These are phyloP conservation scores for Gymnocypris eckloni DNA, from an alignment of 2,797 vertebrate genomes.

Conservation along the genomic window DNA sequence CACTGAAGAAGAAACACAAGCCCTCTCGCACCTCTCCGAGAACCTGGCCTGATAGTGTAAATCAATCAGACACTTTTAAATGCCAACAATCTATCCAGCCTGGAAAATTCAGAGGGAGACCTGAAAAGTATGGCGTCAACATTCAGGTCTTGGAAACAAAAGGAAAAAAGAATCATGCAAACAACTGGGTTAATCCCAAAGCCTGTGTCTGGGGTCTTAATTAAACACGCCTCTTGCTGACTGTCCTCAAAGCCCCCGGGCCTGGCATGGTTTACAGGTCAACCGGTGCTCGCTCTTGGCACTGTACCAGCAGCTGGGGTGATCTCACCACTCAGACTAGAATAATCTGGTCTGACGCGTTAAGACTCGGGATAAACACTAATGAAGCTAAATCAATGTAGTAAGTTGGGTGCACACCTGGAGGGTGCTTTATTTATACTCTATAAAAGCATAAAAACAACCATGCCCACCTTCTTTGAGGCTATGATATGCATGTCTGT, in stretches of 20 bases:
- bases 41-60: constrained; percentile 49
- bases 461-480: constrained; percentile 81
- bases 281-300: constrained; percentile 40
- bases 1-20: constrained; percentile 54
- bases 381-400: neutral
- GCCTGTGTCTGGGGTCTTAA: constrained; percentile 67
- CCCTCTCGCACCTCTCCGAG: constrained; percentile 33
- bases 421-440: neutral
- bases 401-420: neutral
- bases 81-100: constrained; percentile 1
- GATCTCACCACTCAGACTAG: constrained; percentile 60
- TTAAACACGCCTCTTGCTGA: constrained; percentile 69
- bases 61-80: constrained; percentile 53
- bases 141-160: neutral
- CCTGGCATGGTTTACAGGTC: constrained; percentile 49
- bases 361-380: neutral
- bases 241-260: constrained; percentile 63
- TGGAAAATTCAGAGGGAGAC: constrained; percentile 22
- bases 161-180: constrained; percentile 31
- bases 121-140: neutral
- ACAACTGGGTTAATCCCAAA: constrained; percentile 75
- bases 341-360: neutral
- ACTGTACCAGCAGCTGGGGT: constrained; percentile 46
- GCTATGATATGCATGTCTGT: constrained; percentile 78
- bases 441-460: constrained; percentile 21